Evolutionary conservation across 2,888 invertebrate species (phyloP).

Genomic region (Zeuzera pyrina): DNA sequence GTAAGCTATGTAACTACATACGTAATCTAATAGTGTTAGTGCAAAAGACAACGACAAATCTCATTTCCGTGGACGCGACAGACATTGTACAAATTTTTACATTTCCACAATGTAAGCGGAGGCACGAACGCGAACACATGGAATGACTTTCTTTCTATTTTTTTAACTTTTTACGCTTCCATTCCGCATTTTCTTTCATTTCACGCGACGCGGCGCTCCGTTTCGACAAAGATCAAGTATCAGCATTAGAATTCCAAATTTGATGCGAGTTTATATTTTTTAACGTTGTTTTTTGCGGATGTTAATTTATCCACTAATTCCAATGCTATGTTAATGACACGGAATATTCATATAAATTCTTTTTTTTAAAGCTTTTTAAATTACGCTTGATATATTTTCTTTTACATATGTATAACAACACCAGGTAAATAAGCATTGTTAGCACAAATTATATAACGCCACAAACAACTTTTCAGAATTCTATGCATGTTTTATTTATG

Average conservation of each 20-base stretch:
- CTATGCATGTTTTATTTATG: too few relatives aligned
- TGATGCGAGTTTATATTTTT: too few relatives aligned
- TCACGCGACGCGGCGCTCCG: neutral
- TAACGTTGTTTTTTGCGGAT: too few relatives aligned
- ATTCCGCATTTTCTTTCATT: constrained; percentile 1
- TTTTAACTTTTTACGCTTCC: neutral
- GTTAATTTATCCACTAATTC: too few relatives aligned
- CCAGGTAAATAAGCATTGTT: too few relatives aligned
- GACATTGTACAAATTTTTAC: constrained; percentile 49
- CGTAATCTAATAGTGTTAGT: constrained; percentile 6
- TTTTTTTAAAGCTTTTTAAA: too few relatives aligned
- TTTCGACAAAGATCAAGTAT: constrained; percentile 2
- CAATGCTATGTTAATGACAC: too few relatives aligned
- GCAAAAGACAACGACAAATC: constrained; percentile 19
- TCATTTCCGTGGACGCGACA: constrained; percentile 31
- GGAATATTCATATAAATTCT: too few relatives aligned
- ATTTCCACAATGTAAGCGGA: constrained; percentile 35
- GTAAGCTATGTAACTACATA: neutral
- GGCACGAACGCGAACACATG: constrained; percentile 34
- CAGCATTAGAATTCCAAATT: too few relatives aligned
- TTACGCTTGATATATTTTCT: neutral
- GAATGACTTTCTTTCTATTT: constrained; percentile 9
- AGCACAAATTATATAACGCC: too few relatives aligned
- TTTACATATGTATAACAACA: neutral
- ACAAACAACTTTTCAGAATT: too few relatives aligned